Percentiles rank a stretch among this genome's conserved stretches.
phyloP scores from a whole-genome alignment of 2,113 vertebrate species.

The Vireo altiloquus region DNA sequence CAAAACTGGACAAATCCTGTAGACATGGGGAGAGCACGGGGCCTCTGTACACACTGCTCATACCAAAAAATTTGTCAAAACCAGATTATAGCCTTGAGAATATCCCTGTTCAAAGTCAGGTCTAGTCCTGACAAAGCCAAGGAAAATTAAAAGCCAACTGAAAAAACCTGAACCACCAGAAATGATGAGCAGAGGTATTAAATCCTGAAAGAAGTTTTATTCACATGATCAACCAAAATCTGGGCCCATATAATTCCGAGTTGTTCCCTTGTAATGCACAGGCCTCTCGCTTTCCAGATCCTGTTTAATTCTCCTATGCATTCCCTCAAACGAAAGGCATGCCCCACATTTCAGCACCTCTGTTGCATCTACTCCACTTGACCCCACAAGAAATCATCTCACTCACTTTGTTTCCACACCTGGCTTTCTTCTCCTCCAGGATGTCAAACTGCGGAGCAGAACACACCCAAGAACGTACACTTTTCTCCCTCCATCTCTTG shows the following conservation, averaged over 20 bases:
- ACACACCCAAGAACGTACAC: neutral
- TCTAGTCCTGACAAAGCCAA: neutral
- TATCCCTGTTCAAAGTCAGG: neutral
- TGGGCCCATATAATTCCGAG: neutral
- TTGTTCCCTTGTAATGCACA: neutral
- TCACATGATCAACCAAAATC: neutral
- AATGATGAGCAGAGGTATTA: neutral
- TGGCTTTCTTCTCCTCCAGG: conserved; percentile 39
- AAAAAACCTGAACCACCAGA: neutral
- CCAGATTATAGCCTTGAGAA: neutral
- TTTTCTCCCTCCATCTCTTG: neutral
- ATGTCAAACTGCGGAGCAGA: neutral
- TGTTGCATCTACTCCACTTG: neutral
- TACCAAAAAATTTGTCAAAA: neutral
- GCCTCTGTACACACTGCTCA: neutral
- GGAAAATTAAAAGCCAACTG: neutral
- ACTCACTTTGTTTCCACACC: neutral
- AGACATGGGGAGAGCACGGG: neutral
- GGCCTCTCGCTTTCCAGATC: neutral
- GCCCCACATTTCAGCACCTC: conserved; percentile 35
- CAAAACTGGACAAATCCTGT: neutral
- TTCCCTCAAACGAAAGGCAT: conserved; percentile 22
- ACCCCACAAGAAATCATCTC: neutral
- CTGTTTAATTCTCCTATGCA: neutral
- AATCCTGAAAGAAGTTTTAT: neutral